Conservation (phyloP, 2,888 invertebrate species). For the Serripes groenlandicus region DNA sequence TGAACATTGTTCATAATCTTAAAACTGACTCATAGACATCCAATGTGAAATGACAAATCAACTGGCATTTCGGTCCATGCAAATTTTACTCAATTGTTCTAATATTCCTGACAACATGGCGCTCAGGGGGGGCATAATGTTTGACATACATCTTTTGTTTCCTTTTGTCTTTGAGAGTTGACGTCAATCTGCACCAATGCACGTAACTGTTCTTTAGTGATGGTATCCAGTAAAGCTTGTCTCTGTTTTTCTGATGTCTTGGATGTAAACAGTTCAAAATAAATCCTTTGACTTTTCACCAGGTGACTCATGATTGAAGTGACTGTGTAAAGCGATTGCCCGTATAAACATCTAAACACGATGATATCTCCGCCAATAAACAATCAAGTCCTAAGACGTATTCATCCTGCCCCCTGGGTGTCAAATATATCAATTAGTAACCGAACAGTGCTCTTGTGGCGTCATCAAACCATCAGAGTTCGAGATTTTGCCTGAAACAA, state of each 20-base stretch:
- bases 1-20: no score
- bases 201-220: not conserved
- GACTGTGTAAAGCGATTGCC: not conserved
- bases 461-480: constrained; percentile 27
- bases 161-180: not conserved
- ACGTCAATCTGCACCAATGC: not conserved
- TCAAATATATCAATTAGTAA: constrained; percentile 40
- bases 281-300: constrained; percentile 22
- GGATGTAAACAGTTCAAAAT: constrained; percentile 22
- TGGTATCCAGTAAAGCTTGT: constrained; percentile 11
- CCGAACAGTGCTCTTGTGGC: constrained; percentile 28
- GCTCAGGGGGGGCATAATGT: no score
- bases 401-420: constrained; percentile 29
- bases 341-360: constrained; percentile 28
- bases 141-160: no score
- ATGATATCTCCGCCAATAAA: constrained; percentile 28
- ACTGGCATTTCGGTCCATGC: no score
- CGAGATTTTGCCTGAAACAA: constrained; percentile 33
- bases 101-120: no score
- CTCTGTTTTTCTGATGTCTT: constrained; percentile 20
- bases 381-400: constrained; percentile 45
- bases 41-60: no score
- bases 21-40: no score
- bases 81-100: no score
- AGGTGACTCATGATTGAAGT: constrained; percentile 20